Percentiles rank a stretch among this genome's conserved stretches.
These are phyloP conservation scores for Labrus mixtus DNA, from an alignment of 2,113 vertebrate species.

Conservation along the genomic window DNA sequence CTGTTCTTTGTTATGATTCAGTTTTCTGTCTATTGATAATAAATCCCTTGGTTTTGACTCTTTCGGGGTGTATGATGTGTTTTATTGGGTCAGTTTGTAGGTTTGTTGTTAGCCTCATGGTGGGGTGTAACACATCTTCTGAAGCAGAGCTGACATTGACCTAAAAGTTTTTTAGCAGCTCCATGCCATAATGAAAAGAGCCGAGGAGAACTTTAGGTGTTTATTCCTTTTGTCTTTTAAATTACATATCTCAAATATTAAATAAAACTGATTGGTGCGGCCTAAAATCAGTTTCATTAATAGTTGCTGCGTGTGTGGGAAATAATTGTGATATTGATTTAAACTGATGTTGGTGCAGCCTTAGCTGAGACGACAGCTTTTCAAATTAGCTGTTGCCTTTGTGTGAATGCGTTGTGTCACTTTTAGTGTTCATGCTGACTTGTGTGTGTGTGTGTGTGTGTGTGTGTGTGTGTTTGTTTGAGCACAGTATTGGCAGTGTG, in stretches of 20 bases:
- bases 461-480: constrained; percentile 35
- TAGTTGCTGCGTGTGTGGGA: not conserved
- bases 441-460: constrained; percentile 9
- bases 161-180: no score
- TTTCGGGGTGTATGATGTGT: no score
- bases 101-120: no score
- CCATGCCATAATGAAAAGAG: no score
- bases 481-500: constrained; percentile 49
- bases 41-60: no score
- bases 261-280: not conserved
- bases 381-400: constrained; percentile 12
- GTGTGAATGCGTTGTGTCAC: constrained; percentile 1
- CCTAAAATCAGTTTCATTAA: not conserved
- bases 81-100: no score
- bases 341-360: not conserved
- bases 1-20: no score
- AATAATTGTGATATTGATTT: not conserved
- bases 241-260: not conserved
- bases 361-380: not conserved
- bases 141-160: no score
- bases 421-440: not conserved
- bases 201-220: no score
- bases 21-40: no score
- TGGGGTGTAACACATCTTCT: no score
- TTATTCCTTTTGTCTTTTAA: not conserved